phyloP scores from a whole-genome alignment of 2,888 invertebrate genomes.

The Nomada ruficornis region DNA sequence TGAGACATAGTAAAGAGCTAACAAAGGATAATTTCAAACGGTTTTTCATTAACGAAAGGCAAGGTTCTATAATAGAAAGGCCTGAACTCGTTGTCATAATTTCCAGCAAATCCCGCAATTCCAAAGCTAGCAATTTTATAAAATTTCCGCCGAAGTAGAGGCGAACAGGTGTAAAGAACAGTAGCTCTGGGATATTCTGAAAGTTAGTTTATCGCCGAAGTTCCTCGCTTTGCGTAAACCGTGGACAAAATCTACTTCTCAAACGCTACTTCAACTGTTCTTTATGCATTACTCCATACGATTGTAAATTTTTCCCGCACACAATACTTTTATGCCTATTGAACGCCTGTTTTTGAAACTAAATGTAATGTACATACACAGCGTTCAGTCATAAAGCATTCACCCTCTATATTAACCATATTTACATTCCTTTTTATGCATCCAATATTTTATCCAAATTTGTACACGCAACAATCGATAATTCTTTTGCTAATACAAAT shows the following conservation, averaged over 20 bases:
- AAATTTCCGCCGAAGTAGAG: conserved; percentile 28
- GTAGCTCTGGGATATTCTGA: conserved; percentile 32
- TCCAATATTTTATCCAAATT: no score
- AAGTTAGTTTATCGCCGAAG: conserved; percentile 70
- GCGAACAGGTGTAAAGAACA: conserved; percentile 52
- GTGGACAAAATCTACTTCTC: conserved; percentile 44
- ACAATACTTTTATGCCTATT: background rate
- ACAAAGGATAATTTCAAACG: background rate
- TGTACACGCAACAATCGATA: no score
- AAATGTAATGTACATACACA: no score
- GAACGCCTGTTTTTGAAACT: no score
- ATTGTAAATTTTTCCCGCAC: background rate
- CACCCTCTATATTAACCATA: no score
- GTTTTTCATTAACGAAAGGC: background rate
- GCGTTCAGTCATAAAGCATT: no score
- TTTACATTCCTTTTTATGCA: no score
- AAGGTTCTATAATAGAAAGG: background rate
- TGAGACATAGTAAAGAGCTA: background rate
- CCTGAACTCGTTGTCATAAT: conserved; percentile 40
- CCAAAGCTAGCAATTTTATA: conserved; percentile 41
- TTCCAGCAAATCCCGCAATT: conserved; percentile 29
- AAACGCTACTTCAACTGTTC: conserved; percentile 4
- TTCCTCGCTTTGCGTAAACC: conserved; percentile 69
- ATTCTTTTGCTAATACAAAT: no score
- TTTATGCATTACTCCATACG: background rate